Evolutionary conservation across 2,113 vertebrate species (phyloP).

Genomic region (Petrocephalus microphthalmus): DNA sequence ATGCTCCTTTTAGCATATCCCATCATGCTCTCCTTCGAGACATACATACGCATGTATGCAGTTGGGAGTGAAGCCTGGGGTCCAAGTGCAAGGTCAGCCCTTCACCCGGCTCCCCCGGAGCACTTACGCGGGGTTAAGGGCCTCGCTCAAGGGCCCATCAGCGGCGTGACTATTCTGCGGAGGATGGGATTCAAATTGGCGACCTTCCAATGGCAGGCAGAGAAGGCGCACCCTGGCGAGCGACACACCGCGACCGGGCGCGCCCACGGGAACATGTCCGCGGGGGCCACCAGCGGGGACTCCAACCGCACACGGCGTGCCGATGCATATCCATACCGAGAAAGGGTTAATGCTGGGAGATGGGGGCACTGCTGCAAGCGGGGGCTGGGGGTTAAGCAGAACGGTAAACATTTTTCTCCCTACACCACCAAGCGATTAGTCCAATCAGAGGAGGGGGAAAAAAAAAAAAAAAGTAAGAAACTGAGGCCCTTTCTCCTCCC

Average conservation of each 20-base stretch:
- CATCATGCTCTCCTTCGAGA: background rate
- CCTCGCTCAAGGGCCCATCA: background rate
- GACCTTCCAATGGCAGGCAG: background rate
- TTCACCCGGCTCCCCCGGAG: background rate
- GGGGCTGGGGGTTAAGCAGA: constrained; percentile 38
- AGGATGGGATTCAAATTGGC: background rate
- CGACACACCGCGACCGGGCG: background rate
- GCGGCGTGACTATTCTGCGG: background rate
- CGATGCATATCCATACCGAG: background rate
- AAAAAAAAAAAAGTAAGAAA: constrained; percentile 24
- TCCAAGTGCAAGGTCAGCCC: background rate
- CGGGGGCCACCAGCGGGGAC: no score
- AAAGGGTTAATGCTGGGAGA: background rate
- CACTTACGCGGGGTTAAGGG: background rate
- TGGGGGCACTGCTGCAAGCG: background rate
- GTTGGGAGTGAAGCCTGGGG: background rate
- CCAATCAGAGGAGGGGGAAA: constrained; percentile 29
- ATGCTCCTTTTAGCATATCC: background rate
- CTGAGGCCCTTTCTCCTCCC: background rate
- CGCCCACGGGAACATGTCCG: background rate
- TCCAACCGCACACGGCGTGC: background rate
- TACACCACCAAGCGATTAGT: constrained; percentile 31
- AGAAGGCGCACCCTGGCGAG: background rate
- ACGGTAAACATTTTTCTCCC: constrained; percentile 33
- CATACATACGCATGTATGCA: background rate